Base-by-base conservation (phyloP, 2,113 vertebrate species). In the Pseudopodoces humilis region DNA sequence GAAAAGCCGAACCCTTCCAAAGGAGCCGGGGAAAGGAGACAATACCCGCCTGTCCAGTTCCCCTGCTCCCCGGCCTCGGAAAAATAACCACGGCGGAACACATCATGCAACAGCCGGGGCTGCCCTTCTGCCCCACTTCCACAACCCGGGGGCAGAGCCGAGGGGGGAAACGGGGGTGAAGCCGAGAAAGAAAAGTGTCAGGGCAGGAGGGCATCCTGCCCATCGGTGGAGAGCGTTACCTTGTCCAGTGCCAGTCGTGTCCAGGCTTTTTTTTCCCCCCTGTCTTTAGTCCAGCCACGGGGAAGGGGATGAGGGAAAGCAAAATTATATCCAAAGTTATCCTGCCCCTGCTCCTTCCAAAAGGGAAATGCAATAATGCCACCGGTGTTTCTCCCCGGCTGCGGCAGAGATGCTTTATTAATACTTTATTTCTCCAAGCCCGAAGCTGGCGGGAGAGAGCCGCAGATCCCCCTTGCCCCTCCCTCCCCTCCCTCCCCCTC, bases 351-450 rank as follows among this genome's bases (percentile, higher is more conserved):
- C 43, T 83, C 90, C 81, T 93, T 85, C 85, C 69, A 71, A 79
- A 83, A n/a, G 68, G 68, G 86, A 91, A 75, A 60, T 6, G 70
- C 78, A 64, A 74, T 84, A 90, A 95, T 62, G 67, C 83, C 89
- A 70, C 91, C n/a, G 39, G 60, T 69, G 90, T 90, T 93, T 77
- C 88, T 79, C 47, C 70, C 53, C 89, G 70, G 92, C 96, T 37
- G 82, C 82, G 39, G 94, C 88, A 92, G 96, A 84, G 87, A 86
- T 97, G 94, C 95, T 94, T 97, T 96, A 96, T 94, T 95, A 94
- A 96, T 97, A 95, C 95, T 98, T 98, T 96, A 98, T 98, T 98
- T 98, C 97, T 97, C 96, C 97, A 47, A 96, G 94, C 86, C 83
- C 92, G 90, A 58, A 86, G 95, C 95, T 55, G 81, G 92, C 90